Percentiles rank a stretch among this genome's conserved stretches.
These are phyloP conservation scores for Clivina fossor DNA, from an alignment of 2,888 invertebrate genomes.

Conservation along the genomic window DNA sequence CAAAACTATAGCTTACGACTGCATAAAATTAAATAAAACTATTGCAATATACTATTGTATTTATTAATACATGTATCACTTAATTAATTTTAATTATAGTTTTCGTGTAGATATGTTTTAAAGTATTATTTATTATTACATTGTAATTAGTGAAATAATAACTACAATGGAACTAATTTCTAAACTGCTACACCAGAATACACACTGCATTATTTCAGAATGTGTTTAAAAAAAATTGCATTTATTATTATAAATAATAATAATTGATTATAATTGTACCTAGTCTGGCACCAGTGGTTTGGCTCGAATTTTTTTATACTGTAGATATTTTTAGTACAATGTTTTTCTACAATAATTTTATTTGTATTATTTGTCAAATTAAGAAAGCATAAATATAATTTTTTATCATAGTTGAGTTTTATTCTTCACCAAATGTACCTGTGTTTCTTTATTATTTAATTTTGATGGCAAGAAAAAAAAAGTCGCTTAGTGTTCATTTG, in stretches of 20 bases:
- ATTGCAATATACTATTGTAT: slow-evolving; percentile 7
- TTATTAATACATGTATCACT: slow-evolving; percentile 21
- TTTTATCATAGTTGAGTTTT: no score
- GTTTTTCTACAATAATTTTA: slow-evolving; percentile 25
- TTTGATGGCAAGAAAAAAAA: no score
- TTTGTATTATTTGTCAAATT: slow-evolving; percentile 28
- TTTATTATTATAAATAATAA: slow-evolving; percentile 15
- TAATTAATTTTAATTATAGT: slow-evolving; percentile 28
- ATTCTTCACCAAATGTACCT: no score
- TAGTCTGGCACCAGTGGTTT: slow-evolving; percentile 22
- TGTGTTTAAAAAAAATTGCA: slow-evolving; percentile 9
- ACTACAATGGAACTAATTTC: no score
- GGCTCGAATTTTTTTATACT: slow-evolving; percentile 24
- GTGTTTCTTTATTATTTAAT: no score
- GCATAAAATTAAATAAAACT: slow-evolving; percentile 7
- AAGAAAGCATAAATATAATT: slow-evolving; percentile 29
- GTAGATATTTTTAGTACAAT: slow-evolving; percentile 30
- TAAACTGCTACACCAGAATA: slow-evolving; percentile 4
- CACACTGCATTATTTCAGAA: not conserved
- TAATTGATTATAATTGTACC: no score
- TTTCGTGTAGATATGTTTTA: slow-evolving; percentile 26
- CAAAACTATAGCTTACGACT: slow-evolving; percentile 29
- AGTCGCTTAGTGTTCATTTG: no score
- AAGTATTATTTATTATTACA: slow-evolving; percentile 31
- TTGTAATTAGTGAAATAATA: slow-evolving; percentile 14